Evolutionary conservation across 2,113 vertebrate species (phyloP).

Genomic region (Marmota monax): DNA sequence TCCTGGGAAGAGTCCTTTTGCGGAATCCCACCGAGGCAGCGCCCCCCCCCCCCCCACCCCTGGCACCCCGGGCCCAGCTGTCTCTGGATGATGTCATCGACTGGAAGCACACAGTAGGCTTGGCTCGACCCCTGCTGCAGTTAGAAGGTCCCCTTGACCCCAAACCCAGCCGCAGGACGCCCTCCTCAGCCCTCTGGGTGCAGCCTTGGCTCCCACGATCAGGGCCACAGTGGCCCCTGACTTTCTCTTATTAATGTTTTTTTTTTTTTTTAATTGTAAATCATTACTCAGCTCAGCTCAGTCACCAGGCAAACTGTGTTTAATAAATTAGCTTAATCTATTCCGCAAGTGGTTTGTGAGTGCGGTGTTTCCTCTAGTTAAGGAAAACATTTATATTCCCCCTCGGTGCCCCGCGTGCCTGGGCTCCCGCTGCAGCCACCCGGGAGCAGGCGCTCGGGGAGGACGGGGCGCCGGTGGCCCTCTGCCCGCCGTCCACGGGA

Average conservation of each 20-base stretch:
- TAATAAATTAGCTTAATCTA: slow-evolving; percentile 99
- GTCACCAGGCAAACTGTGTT: slow-evolving; percentile 95
- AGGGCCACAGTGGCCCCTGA: slow-evolving; percentile 52
- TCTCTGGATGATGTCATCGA: not conserved
- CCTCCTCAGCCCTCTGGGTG: not conserved
- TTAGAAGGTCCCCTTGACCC: not conserved
- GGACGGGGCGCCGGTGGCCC: not conserved
- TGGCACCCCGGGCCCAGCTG: not conserved
- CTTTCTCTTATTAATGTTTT: slow-evolving; percentile 87
- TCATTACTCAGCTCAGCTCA: slow-evolving; percentile 94
- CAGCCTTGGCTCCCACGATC: not conserved
- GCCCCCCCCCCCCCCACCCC: accelerated
- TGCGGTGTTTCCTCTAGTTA: slow-evolving; percentile 94
- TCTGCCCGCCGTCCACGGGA: no score
- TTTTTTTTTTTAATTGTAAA: slow-evolving; percentile 85
- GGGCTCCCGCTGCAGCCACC: slow-evolving; percentile 70
- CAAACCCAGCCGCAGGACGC: accelerated
- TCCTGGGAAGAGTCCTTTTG: accelerated
- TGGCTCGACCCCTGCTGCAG: accelerated
- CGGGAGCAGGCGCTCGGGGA: not conserved
- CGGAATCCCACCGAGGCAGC: not conserved
- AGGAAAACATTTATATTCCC: slow-evolving; percentile 95
- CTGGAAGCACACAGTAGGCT: not conserved
- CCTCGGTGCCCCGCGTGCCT: slow-evolving; percentile 80
- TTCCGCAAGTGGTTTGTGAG: slow-evolving; percentile 95